Conservation (phyloP, 1,140 invertebrate species). For the Plectrocnemia conspersa region DNA sequence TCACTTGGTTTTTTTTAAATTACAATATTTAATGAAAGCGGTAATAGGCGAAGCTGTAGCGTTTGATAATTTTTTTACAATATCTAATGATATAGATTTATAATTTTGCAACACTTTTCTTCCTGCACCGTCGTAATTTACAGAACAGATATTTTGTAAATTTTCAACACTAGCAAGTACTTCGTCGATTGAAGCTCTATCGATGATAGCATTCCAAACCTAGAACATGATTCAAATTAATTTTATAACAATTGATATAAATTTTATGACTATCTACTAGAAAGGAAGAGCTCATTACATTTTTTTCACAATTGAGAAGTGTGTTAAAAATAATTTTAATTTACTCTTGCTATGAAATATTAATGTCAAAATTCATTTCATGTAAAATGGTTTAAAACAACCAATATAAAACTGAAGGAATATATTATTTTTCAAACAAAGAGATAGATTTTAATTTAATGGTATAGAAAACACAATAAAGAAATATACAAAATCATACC, state of each 20-base stretch:
- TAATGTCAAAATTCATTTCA: too few species aligned
- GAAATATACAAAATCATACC: too few species aligned
- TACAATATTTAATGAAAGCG: conserved; percentile 10
- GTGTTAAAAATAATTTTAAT: background rate
- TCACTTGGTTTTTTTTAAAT: conserved; percentile 10
- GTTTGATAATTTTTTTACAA: background rate
- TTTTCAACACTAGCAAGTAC: background rate
- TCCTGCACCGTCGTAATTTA: conserved; percentile 2
- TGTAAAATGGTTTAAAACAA: too few species aligned
- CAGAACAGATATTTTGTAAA: conserved; percentile 1
- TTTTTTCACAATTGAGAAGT: background rate
- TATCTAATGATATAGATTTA: background rate
- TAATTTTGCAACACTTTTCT: background rate
- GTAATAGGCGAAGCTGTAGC: background rate
- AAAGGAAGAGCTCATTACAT: background rate
- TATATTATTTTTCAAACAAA: too few species aligned
- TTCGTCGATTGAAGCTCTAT: background rate
- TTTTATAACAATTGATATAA: too few species aligned
- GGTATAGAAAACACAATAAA: too few species aligned
- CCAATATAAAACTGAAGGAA: too few species aligned
- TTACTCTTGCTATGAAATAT: background rate
- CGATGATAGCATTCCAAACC: conserved; percentile 10
- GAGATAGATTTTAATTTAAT: too few species aligned
- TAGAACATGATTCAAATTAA: background rate
- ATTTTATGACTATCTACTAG: background rate